phyloP scores from a whole-genome alignment of 1,140 invertebrate genomes.

The Apis florea region DNA sequence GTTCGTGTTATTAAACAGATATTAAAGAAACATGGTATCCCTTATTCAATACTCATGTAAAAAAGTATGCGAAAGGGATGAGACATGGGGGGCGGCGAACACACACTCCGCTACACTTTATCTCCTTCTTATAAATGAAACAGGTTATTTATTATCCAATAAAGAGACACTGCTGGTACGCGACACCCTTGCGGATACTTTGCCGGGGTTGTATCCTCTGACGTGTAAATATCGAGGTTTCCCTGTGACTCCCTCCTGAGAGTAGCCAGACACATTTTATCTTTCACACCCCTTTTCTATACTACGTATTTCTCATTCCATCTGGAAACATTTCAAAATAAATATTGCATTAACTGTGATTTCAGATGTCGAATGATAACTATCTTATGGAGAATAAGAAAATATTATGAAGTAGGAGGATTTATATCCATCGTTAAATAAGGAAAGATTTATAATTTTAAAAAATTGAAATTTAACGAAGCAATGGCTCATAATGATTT shows the following conservation, averaged over 20 bases:
- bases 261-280: slow-evolving; percentile 43
- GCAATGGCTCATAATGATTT: too few species aligned
- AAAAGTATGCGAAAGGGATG: slow-evolving; percentile 15
- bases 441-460: too few species aligned
- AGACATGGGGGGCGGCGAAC: slow-evolving; percentile 22
- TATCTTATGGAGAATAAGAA: neutral
- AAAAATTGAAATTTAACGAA: too few species aligned
- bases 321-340: slow-evolving; percentile 16
- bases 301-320: slow-evolving; percentile 22
- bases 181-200: slow-evolving; percentile 57
- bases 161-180: slow-evolving; percentile 67
- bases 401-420: neutral
- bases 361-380: neutral
- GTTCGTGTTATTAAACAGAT: slow-evolving; percentile 24
- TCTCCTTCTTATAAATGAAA: slow-evolving; percentile 71
- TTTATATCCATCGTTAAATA: too few species aligned
- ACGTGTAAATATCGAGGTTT: slow-evolving; percentile 70
- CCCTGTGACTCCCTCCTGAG: slow-evolving; percentile 49
- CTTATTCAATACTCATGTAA: slow-evolving; percentile 14
- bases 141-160: slow-evolving; percentile 74
- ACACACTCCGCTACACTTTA: slow-evolving; percentile 56
- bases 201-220: slow-evolving; percentile 54
- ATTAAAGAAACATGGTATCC: slow-evolving; percentile 28
- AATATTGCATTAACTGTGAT: neutral
- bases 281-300: slow-evolving; percentile 56